Percentiles rank a stretch among this genome's conserved stretches.
phyloP scores from a whole-genome alignment of 53 echinoderm and acorn worm species.

The Echinometra lucunter region DNA sequence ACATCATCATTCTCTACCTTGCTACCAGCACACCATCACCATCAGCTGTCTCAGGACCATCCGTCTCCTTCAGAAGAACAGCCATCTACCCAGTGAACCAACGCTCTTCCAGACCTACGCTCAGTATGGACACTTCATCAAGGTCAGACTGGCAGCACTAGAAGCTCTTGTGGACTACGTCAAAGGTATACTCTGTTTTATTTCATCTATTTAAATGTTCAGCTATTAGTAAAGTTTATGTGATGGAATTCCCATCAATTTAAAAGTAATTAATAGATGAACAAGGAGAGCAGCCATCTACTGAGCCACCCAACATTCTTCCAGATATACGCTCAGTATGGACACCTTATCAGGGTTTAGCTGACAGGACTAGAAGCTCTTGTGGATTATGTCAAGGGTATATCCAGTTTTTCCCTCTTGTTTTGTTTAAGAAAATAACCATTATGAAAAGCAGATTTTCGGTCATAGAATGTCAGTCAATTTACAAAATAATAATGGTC shows the following conservation, averaged over 20 bases:
- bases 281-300: conserved; percentile 97
- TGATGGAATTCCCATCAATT: no score
- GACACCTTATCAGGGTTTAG: conserved; percentile 89
- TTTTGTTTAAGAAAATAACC: no score
- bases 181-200: conserved; percentile 86
- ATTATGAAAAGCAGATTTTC: no score
- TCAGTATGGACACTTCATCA: conserved; percentile 95
- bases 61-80: conserved; percentile 96
- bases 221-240: no score
- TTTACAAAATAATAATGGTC: not conserved
- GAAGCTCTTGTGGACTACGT: conserved; percentile 95
- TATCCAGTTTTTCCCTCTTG: no score
- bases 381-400: conserved; percentile 98
- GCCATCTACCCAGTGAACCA: conserved; percentile 94
- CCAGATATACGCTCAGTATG: conserved; percentile 98
- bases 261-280: no score
- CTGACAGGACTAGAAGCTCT: conserved; percentile 88
- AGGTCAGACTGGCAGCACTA: conserved; percentile 88
- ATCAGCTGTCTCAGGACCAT: conserved; percentile 94
- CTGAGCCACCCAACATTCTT: conserved; percentile 95
- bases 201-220: no score
- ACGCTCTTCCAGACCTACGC: conserved; percentile 98
- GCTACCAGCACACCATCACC: conserved; percentile 92
- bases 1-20: no score
- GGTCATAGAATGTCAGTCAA: no score